phyloP scores from a whole-genome alignment of 2,888 invertebrate genomes.

The Carpatolechia fugitivella region DNA sequence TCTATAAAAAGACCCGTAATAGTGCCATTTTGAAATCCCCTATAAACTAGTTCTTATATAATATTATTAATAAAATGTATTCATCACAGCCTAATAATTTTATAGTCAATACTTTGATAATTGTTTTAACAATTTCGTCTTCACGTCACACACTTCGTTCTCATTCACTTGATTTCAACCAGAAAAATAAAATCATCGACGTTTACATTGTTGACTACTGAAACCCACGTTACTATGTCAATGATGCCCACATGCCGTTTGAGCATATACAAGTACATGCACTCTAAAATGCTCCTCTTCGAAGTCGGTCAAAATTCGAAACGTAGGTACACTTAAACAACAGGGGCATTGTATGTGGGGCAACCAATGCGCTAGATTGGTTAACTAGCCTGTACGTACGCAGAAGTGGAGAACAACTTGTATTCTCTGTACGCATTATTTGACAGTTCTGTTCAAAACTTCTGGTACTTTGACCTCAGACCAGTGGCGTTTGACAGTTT shows the following conservation, averaged over 20 bases:
- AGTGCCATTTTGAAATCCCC: too few species aligned
- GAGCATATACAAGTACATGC: background rate
- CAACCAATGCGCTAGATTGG: slow-evolving; percentile 35
- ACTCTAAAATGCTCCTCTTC: slow-evolving; percentile 1
- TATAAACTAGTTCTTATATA: too few species aligned
- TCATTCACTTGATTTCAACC: background rate
- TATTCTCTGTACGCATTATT: slow-evolving; percentile 2
- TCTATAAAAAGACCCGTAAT: too few species aligned
- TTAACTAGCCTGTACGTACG: slow-evolving; percentile 27
- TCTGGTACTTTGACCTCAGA: background rate
- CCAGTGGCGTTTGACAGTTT: background rate
- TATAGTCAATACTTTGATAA: too few species aligned
- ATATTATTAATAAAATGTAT: too few species aligned
- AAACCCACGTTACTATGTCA: background rate
- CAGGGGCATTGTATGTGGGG: slow-evolving; percentile 37
- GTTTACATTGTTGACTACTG: background rate
- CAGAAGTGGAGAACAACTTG: slow-evolving; percentile 13
- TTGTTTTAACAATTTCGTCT: too few species aligned
- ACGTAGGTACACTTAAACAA: slow-evolving; percentile 24
- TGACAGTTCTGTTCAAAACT: slow-evolving; percentile 6
- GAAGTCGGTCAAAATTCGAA: slow-evolving; percentile 15
- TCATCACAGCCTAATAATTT: too few species aligned
- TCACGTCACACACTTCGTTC: too few species aligned
- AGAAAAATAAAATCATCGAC: background rate
- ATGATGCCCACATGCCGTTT: background rate